phyloP scores from a whole-genome alignment of 2,797 vertebrate species.

The Salmo trutta region DNA sequence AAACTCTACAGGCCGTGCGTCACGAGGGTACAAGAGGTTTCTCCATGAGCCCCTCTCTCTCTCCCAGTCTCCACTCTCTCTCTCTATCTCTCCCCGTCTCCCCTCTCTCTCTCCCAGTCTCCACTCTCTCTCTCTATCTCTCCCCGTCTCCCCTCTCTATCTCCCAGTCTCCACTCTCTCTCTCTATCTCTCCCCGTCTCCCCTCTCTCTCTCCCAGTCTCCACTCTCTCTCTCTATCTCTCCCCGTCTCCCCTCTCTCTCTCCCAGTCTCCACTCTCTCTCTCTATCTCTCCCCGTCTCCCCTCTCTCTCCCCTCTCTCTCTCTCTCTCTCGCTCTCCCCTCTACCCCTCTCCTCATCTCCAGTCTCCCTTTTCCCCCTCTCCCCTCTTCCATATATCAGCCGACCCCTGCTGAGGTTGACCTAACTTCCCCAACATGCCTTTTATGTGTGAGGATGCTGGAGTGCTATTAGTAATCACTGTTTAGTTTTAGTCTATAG shows the following conservation, averaged over 20 bases:
- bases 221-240: too few species aligned
- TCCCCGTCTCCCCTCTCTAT: too few species aligned
- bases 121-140: slow-evolving; percentile 26
- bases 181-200: too few species aligned
- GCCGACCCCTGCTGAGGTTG: slow-evolving; percentile 53
- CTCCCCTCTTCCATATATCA: slow-evolving; percentile 61
- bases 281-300: slow-evolving; percentile 20
- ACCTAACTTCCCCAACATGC: slow-evolving; percentile 57
- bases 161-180: too few species aligned
- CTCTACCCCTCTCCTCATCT: slow-evolving; percentile 49
- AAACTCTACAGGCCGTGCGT: slow-evolving; percentile 41
- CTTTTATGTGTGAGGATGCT: slow-evolving; percentile 70
- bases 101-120: too few species aligned
- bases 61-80: too few species aligned
- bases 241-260: too few species aligned
- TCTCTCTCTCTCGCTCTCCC: too few species aligned
- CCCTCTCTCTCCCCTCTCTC: too few species aligned
- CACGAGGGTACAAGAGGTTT: slow-evolving; percentile 53
- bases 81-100: slow-evolving; percentile 55
- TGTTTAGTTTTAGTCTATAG: slow-evolving; percentile 25
- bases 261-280: too few species aligned
- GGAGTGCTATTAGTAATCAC: slow-evolving; percentile 61
- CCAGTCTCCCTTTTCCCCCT: slow-evolving; percentile 33
- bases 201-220: too few species aligned
- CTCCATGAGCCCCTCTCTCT: slow-evolving; percentile 41